Evolutionary conservation across 2,113 vertebrate species (phyloP), one percentile per base, ranked within the genome.

Genomic region (Petrocephalus microphthalmus): DNA sequence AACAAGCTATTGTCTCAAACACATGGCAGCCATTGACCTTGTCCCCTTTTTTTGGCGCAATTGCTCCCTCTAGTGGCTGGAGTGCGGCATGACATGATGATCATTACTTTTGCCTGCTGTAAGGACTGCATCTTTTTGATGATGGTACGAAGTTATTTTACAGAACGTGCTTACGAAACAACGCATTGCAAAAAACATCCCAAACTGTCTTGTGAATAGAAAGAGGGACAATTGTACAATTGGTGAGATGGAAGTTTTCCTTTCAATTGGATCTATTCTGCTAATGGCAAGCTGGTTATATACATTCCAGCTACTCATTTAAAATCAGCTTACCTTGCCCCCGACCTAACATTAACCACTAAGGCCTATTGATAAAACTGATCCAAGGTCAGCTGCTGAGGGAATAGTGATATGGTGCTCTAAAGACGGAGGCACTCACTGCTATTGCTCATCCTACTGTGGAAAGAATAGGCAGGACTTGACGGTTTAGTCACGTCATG

Each of bases 401-500:
- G 51, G 5, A 10, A 17, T n/a, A 51, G 37, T 52, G 49, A 49
- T 83, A 29, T 45, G 29, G 11, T 56, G 33, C 81, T 22, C 8
- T 13, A n/a, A 51, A 47, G 7, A 54, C 42, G 11, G 11, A 60
- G 86, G 53, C 86, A 91, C 91, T 92, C 89, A 96, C 95, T 91
- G 91, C 94, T 93, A n/a, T 94, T 93, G 88, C 94, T 94, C 91
- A 94, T 93, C 67, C 95, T 95, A 88, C 92, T 91, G 90, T 95
- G 93, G 25, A 98, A 96, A 13, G 97, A 94, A 91, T 96, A 97
- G 1, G 97, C 97, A 0, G 97, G 97, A 67, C 96, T 93, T 52
- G 93, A 92, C 90, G 92, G 94, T 91, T 95, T 96, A 91, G 97
- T 97, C 91, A 94, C 94, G 91, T 98, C 97, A n/a, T 97, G 97